Percentiles rank a stretch among this genome's conserved stretches.
These are phyloP conservation scores for Melolontha melolontha DNA, from an alignment of 2,888 invertebrate genomes.

Conservation along the genomic window DNA sequence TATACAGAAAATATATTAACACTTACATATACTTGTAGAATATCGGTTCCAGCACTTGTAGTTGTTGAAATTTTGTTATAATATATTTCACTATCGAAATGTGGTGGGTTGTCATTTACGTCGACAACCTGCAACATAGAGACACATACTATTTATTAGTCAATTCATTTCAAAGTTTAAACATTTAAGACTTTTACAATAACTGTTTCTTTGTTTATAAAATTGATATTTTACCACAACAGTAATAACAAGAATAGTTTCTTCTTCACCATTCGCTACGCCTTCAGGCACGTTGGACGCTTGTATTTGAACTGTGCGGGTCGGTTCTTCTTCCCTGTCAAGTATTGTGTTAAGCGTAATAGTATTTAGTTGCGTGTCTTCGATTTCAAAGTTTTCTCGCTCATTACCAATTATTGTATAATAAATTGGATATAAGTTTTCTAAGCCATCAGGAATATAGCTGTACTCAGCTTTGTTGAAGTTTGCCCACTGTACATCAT, in stretches of 20 bases:
- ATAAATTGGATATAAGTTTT: conserved; percentile 38
- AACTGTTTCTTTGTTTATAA: too few relatives aligned
- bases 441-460: conserved; percentile 2
- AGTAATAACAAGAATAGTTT: conserved; percentile 63
- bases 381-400: conserved; percentile 16
- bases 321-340: conserved; percentile 64
- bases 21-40: conserved; percentile 37
- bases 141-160: neutral
- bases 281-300: conserved; percentile 65
- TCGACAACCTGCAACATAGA: conserved; percentile 68
- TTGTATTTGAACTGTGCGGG: conserved; percentile 66
- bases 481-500: neutral
- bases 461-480: neutral
- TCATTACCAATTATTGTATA: conserved; percentile 38
- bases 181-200: too few relatives aligned
- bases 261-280: conserved; percentile 57
- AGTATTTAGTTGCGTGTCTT: conserved; percentile 43
- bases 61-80: conserved; percentile 59
- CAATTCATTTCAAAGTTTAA: too few relatives aligned
- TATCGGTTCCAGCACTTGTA: conserved; percentile 54
- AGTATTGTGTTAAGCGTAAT: conserved; percentile 58
- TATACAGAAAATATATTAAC: neutral
- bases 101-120: conserved; percentile 70
- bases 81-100: conserved; percentile 66
- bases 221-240: conserved; percentile 61